Evolutionary conservation across 2,888 invertebrate genomes (phyloP), one percentile per base, ranked within the genome.

Genomic region (Aphidius colemani): DNA sequence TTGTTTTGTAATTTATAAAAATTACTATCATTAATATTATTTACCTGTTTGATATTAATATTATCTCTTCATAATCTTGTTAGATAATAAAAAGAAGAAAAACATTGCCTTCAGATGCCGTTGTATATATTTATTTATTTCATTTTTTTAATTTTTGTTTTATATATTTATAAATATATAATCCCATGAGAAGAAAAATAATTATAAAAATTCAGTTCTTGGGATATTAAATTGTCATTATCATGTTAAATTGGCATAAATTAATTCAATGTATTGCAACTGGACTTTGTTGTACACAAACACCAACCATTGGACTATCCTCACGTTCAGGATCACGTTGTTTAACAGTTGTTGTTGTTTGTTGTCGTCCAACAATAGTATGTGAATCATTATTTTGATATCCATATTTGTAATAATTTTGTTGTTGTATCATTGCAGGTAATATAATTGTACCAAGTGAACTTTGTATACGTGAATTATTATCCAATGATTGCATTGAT

Each of bases 251-350:
- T 51, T 11, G 48, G 48, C 53, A 53, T 43, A 48, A 59, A 59
- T 59, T 45, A 43, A 62, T 68, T 85, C 84, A 90, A 85, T 95
- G 95, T 83, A 95, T 95, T 83, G 93, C 94, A 79, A 95, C 95
- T 76, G 95, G 94, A 86, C 93, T 93, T 86, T 95, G 94, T 84
- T 93, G 93, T 81, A 94, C 90, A 85, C 94, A 94, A 74, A 94
- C 94, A 70, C 91, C 93, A 77, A 94, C 90, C 92, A 95, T 92
- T 72, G 92, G 91, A 77, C 91, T 90, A 78, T 90, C 90, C 73
- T 90, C 90, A 71, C 87, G 83, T 72, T 87, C 86, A 53, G 78
- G 72, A 66, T 80, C 81, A 66, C 81, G 69, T 69, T 75, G 84
- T 72, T 82, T 83, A 65, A 75, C 77, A 61, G 75, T 72, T 61